phyloP scores from a whole-genome alignment of 2,888 invertebrate species.

The Lasioglossum leucozonium region DNA sequence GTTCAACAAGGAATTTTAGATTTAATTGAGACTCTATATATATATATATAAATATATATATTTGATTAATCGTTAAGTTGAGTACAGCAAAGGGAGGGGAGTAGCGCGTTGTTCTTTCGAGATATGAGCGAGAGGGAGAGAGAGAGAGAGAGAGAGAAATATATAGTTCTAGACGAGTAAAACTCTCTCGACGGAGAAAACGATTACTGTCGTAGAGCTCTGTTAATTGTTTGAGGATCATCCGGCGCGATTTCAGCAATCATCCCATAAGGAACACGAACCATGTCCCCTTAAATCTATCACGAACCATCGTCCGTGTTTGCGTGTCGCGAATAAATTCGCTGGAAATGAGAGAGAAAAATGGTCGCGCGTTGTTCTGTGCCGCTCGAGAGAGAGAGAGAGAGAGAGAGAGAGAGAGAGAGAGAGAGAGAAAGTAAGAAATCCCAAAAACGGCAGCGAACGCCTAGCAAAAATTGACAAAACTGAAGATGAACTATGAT shows the following conservation, averaged over 20 bases:
- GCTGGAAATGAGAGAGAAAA: constrained; percentile 15
- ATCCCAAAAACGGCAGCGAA: not conserved
- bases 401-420: constrained; percentile 1
- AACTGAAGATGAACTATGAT: not conserved
- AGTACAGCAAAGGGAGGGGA: not conserved
- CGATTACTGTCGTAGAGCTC: constrained; percentile 31
- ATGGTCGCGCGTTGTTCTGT: constrained; percentile 20
- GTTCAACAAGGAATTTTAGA: constrained; percentile 51
- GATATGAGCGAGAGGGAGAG: not conserved
- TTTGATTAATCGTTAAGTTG: constrained; percentile 27
- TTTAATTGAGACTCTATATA: constrained; percentile 38
- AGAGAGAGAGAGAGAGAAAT: too few relatives aligned
- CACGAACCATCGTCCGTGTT: constrained; percentile 27
- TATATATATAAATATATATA: constrained; percentile 7
- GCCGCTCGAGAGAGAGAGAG: not conserved
- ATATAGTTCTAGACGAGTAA: constrained; percentile 51
- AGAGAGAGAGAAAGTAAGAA: not conserved
- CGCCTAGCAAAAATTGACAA: not conserved
- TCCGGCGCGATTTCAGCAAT: constrained; percentile 18
- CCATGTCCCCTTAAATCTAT: not conserved
- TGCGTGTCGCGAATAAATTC: not conserved
- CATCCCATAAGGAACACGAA: not conserved
- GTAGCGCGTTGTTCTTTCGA: constrained; percentile 17
- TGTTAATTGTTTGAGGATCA: constrained; percentile 46
- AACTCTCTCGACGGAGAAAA: constrained; percentile 41